Percentiles rank a stretch among this genome's conserved stretches.
Evolutionary conservation across 1,140 invertebrate genomes (phyloP).

Genomic region (Phthorimaea operculella): DNA sequence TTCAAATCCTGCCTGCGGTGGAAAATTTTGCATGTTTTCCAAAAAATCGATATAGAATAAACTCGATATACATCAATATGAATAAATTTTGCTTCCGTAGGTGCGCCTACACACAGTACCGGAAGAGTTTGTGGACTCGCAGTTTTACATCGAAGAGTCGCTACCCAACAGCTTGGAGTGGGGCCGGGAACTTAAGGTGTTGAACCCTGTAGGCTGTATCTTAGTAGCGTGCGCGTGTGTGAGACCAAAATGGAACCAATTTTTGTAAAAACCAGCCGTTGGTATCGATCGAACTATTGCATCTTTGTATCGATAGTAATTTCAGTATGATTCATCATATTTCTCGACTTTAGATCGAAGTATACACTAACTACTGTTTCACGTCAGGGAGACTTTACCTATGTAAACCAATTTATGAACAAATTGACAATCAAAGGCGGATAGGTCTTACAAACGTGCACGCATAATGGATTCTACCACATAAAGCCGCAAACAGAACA

Average conservation of each 20-base stretch:
- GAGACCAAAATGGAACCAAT: not conserved
- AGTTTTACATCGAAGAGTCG: conserved; percentile 90
- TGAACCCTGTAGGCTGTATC: conserved; percentile 6
- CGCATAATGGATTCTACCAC: conserved; percentile 5
- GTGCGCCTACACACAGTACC: conserved; percentile 41
- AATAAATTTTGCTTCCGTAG: too few relatives aligned
- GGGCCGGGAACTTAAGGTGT: conserved; percentile 64
- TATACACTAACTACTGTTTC: too few relatives aligned
- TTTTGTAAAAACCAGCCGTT: not conserved
- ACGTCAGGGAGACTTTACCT: too few relatives aligned
- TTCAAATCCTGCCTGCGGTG: too few relatives aligned
- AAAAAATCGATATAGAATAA: too few relatives aligned
- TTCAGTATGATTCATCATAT: too few relatives aligned
- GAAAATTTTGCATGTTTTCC: too few relatives aligned
- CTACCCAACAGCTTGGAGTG: conserved; percentile 77
- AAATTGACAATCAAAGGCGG: too few relatives aligned
- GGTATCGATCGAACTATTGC: not conserved
- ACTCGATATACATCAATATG: too few relatives aligned
- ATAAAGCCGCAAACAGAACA: too few relatives aligned
- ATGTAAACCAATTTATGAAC: too few relatives aligned
- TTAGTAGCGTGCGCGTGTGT: not conserved
- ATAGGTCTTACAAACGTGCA: conserved; percentile 39
- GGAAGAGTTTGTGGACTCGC: conserved; percentile 77
- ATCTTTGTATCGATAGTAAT: not conserved
- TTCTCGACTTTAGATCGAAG: too few relatives aligned